Conservation (phyloP, 2,113 vertebrate genomes). For the Isichthys henryi region DNA sequence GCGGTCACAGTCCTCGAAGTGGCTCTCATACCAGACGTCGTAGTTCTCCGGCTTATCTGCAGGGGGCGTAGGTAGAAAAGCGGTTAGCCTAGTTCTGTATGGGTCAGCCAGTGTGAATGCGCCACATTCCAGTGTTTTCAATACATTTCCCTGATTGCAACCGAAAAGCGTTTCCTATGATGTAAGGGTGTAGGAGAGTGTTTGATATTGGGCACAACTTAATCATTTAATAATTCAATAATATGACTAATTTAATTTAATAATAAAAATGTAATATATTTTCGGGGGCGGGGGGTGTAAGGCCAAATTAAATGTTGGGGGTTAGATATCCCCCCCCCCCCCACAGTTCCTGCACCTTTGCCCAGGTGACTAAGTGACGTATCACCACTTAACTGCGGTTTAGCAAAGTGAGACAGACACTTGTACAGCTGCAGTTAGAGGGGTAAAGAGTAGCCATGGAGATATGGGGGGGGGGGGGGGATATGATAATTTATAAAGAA, state of each 20-base stretch:
- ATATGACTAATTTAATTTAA: no score
- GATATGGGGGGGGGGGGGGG: neutral
- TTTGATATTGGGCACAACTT: neutral
- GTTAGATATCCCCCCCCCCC: neutral
- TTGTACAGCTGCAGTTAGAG: neutral
- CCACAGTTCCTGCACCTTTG: neutral
- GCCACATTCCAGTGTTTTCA: neutral
- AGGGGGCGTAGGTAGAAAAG: constrained; percentile 20
- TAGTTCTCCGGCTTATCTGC: constrained; percentile 95
- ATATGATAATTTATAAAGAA: no score
- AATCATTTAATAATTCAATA: neutral
- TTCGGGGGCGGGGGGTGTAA: neutral
- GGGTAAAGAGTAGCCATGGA: neutral
- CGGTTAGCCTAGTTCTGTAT: neutral
- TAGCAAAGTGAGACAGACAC: neutral
- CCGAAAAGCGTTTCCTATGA: neutral
- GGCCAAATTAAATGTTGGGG: neutral
- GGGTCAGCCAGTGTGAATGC: neutral
- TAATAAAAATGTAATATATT: neutral
- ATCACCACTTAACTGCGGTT: neutral
- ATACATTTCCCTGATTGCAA: neutral
- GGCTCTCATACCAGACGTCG: constrained; percentile 97
- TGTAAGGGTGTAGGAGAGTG: neutral
- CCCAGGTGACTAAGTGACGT: neutral
- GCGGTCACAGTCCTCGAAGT: constrained; percentile 92